Base-by-base conservation (phyloP, 2,888 invertebrate species). In the Cataglyphis livida region DNA sequence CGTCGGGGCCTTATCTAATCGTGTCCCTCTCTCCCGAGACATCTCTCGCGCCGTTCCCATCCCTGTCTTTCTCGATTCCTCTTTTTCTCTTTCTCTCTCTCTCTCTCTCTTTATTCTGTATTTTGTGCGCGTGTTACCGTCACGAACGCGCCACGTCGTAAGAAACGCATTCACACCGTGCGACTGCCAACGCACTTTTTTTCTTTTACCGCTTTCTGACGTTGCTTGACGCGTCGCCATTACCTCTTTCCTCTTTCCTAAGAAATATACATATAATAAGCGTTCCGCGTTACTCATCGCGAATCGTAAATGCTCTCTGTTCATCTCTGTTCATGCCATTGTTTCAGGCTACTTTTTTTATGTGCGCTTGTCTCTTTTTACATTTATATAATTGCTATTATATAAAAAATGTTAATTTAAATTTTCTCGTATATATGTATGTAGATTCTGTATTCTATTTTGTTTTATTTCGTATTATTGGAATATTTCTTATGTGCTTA, bases 1-100 rank as follows among this genome's bases (percentile, higher is more conserved):
- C 94, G 94, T 92, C 91, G 84, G 83, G 28, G 90, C 90, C 94
- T 94, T 94, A 94, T 94, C 94, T 94, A 94, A 94, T 94, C 94
- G 92, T 92, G 83, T 89, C 71, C 81, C 86, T 85, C 89, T 89
- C 89, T 88, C 86, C 57, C 44, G 59, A 48, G 70, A 32, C 70
- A 79, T 79, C 71, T 79, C 71, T 71, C 71, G 59, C 28, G 59
- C 59, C 66, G 66, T 79, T 84, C 85, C 85, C 89, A 88, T 86
- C 87, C 89, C 88, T 82, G 88, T 89, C 74, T 86, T 85, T 86
- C 84, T 35, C 32, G 25, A 28, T 65, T 87, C 84, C 79, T 85
- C 41, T 73, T 78, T 65, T 51, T 57, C 32, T 48, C 81, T 15
- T 68, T 38, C 74, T 48, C 48, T 48, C 44, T 44, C 3, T 44